Conservation (phyloP, 2,797 vertebrate species). For the Neostethus bicornis region DNA sequence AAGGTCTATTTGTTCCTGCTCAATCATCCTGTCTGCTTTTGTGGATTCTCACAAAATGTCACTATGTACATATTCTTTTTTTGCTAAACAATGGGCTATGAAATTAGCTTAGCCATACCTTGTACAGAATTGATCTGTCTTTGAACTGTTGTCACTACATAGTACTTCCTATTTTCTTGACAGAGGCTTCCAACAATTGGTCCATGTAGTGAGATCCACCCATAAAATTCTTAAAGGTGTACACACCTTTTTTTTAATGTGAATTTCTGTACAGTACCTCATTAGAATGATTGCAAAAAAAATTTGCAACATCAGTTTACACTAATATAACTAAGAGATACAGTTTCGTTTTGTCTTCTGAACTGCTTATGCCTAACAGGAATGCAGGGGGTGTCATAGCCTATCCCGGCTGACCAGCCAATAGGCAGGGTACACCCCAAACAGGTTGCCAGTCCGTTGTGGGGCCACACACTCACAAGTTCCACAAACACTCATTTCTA, state of each 20-base stretch:
- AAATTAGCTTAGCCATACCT: conserved; percentile 53
- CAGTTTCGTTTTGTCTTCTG: too few relatives aligned
- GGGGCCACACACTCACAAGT: too few relatives aligned
- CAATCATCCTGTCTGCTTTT: conserved; percentile 35
- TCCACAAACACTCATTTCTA: too few relatives aligned
- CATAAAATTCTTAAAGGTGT: conserved; percentile 70
- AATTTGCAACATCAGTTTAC: conserved; percentile 5
- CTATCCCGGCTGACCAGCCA: too few relatives aligned
- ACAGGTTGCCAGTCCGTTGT: too few relatives aligned
- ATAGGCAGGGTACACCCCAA: too few relatives aligned
- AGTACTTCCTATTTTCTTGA: conserved; percentile 76
- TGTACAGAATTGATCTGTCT: conserved; percentile 48
- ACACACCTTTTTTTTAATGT: conserved; percentile 45
- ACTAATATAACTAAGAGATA: background rate
- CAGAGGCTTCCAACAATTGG: conserved; percentile 66
- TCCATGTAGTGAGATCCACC: conserved; percentile 51
- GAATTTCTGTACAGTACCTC: background rate
- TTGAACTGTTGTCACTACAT: conserved; percentile 51
- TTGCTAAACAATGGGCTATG: background rate
- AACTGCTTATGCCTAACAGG: too few relatives aligned
- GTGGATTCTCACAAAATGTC: conserved; percentile 19
- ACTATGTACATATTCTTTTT: conserved; percentile 5
- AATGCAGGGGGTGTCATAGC: too few relatives aligned
- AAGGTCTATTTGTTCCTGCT: conserved; percentile 40
- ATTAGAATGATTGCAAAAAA: conserved; percentile 9